phyloP scores from a whole-genome alignment of 2,113 vertebrate genomes.

The Leptocoma aspasia region DNA sequence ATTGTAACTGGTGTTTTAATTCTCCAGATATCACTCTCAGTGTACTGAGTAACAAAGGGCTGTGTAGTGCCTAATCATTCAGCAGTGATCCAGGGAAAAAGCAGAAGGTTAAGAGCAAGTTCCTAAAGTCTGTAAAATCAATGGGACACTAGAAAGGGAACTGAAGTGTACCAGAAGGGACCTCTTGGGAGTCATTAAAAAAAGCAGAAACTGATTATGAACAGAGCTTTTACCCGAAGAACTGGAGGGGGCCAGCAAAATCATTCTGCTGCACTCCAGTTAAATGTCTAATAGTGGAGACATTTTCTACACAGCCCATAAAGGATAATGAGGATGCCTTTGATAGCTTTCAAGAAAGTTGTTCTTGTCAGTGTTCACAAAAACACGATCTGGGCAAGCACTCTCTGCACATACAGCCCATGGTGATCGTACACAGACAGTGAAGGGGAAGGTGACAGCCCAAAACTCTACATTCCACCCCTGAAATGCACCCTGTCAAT shows the following conservation, averaged over 20 bases:
- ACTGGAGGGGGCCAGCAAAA: slow-evolving; percentile 68
- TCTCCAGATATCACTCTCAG: slow-evolving; percentile 58
- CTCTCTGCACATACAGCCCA: neutral
- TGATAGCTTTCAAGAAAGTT: slow-evolving; percentile 68
- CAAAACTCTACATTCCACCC: neutral
- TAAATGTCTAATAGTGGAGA: slow-evolving; percentile 69
- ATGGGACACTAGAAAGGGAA: slow-evolving; percentile 70
- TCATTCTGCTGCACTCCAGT: slow-evolving; percentile 66
- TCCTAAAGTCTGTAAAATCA: slow-evolving; percentile 75
- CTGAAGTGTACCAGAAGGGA: slow-evolving; percentile 74
- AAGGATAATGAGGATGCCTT: slow-evolving; percentile 72
- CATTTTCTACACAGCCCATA: slow-evolving; percentile 69
- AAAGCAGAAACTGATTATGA: slow-evolving; percentile 72
- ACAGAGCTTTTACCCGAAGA: slow-evolving; percentile 65
- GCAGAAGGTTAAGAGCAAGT: slow-evolving; percentile 60
- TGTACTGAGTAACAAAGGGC: slow-evolving; percentile 58
- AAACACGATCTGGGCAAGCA: neutral
- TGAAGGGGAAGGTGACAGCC: neutral
- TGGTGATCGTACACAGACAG: neutral
- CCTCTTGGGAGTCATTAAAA: slow-evolving; percentile 72
- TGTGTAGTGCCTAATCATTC: slow-evolving; percentile 60
- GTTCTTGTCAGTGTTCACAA: slow-evolving; percentile 43
- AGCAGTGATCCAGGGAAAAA: slow-evolving; percentile 53
- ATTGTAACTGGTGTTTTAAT: slow-evolving; percentile 70
- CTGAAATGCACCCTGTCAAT: neutral